Percentiles rank a stretch among this genome's conserved stretches.
These are phyloP conservation scores for Mugil cephalus DNA, from an alignment of 2,113 vertebrate genomes.

Conservation along the genomic window DNA sequence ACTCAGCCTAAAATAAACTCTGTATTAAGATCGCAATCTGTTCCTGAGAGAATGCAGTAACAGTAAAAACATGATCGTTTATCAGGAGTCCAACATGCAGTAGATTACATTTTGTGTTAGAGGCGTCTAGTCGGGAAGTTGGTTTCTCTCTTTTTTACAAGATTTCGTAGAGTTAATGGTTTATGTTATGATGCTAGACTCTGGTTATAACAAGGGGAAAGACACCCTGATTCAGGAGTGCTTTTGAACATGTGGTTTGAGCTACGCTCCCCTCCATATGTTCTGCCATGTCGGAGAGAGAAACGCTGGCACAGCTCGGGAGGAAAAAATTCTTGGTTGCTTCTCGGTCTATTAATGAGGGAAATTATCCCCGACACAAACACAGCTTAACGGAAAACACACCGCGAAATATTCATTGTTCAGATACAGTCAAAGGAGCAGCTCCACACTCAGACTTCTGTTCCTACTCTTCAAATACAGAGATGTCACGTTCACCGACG, in stretches of 20 bases:
- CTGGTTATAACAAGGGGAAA: constrained; percentile 3
- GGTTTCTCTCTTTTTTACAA: constrained; percentile 8
- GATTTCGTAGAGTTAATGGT: constrained; percentile 4
- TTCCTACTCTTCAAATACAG: background rate
- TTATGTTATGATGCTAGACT: constrained; percentile 22
- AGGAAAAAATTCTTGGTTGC: constrained; percentile 13
- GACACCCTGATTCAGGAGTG: constrained; percentile 11
- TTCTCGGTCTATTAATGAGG: no score
- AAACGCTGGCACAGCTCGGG: constrained; percentile 2
- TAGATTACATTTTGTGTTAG: background rate
- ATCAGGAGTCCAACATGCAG: background rate
- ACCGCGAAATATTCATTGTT: background rate
- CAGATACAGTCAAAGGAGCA: background rate
- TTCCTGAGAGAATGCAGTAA: background rate
- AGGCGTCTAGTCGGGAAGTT: no score
- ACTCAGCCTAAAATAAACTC: background rate
- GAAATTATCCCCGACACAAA: background rate
- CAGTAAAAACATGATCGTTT: background rate
- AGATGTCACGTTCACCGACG: no score
- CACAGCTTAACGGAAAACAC: background rate
- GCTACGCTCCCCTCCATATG: constrained; percentile 18
- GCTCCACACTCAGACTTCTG: background rate
- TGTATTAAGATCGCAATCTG: background rate
- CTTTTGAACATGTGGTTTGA: constrained; percentile 45
- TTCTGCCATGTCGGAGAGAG: constrained; percentile 24